A percentile compares a stretch with the other conserved stretches of the same genome.
phyloP scores from a whole-genome alignment of 2,888 invertebrate species.

The Torymus texanus region DNA sequence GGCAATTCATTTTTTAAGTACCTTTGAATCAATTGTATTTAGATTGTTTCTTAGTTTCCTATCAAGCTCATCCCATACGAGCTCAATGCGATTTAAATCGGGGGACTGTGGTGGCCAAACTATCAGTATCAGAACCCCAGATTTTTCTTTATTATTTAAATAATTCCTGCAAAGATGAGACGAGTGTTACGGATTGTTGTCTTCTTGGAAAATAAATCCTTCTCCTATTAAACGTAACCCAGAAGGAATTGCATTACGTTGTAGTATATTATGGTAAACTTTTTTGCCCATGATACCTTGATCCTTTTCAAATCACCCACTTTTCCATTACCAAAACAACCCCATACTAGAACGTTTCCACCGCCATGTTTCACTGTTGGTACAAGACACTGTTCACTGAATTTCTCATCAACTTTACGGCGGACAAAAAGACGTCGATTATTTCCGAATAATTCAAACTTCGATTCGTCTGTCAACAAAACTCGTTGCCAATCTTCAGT shows the following conservation, averaged over 20 bases:
- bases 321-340: too few relatives aligned
- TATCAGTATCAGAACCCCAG: not conserved
- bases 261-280: not conserved
- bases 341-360: conserved; percentile 1
- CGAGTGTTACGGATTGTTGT: not conserved
- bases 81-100: not conserved
- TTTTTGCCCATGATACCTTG: too few relatives aligned
- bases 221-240: not conserved
- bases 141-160: not conserved
- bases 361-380: conserved; percentile 6
- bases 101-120: conserved; percentile 2
- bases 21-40: too few relatives aligned
- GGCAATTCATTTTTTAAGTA: conserved; percentile 3
- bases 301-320: conserved; percentile 10
- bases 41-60: not conserved
- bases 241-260: not conserved
- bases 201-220: conserved; percentile 4
- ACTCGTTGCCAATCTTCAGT: not conserved
- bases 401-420: not conserved
- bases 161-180: not conserved
- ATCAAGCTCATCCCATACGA: not conserved
- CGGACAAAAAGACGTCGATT: not conserved
- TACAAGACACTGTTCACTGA: not conserved
- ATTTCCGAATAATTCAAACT: conserved; percentile 8
- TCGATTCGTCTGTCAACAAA: not conserved